These are phyloP conservation scores for Tadarida brasiliensis DNA, from an alignment of 2,797 vertebrate genomes.

Conservation along the genomic window DNA sequence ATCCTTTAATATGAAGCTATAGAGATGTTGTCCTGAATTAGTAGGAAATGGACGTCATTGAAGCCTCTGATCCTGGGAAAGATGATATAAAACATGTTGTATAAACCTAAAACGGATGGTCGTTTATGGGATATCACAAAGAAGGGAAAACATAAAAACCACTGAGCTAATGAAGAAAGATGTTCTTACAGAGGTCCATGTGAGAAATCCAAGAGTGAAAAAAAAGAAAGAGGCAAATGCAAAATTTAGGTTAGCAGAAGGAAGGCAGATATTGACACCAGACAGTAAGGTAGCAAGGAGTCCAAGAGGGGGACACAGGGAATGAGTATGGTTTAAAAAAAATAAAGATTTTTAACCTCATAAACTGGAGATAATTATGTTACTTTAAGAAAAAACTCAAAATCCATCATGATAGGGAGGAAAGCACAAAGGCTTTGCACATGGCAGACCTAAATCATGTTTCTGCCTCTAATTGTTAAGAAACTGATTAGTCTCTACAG, in stretches of 20 bases:
- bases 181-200: neutral
- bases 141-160: neutral
- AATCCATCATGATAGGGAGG: accelerated
- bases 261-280: neutral
- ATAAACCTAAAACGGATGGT: neutral
- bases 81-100: neutral
- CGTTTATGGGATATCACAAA: neutral
- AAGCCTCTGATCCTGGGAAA: neutral
- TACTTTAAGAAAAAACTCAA: neutral
- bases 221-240: neutral
- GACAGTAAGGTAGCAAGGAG: neutral
- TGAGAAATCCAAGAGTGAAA: neutral
- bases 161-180: neutral
- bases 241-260: neutral
- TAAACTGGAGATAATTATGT: neutral
- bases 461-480: neutral
- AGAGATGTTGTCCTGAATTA: neutral
- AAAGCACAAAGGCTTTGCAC: neutral
- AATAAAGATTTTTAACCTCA: neutral
- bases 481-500: neutral
- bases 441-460: accelerated
- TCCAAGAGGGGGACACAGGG: neutral
- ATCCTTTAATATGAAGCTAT: neutral
- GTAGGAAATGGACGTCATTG: neutral
- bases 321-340: neutral